Conservation (phyloP, 2,888 invertebrate species). For the Aphidoletes aphidimyza region DNA sequence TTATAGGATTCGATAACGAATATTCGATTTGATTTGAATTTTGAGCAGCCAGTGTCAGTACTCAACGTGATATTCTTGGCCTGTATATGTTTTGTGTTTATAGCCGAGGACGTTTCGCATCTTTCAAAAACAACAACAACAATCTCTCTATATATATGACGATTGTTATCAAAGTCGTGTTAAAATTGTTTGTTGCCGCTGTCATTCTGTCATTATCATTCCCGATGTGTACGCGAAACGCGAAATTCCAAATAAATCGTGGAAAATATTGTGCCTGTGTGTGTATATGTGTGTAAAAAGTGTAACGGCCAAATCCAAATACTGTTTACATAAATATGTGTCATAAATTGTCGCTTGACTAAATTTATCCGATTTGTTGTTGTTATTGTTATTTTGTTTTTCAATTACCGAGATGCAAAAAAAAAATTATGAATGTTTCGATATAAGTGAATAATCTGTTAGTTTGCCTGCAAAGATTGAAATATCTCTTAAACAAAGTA, state of each 20-base stretch:
- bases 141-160: too few species aligned
- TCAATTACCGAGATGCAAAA: not conserved
- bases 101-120: not conserved
- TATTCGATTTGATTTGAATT: not conserved
- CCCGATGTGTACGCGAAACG: not conserved
- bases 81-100: not conserved
- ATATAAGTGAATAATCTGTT: not conserved
- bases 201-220: not conserved
- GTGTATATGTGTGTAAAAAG: not conserved
- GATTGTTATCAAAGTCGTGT: constrained; percentile 45
- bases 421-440: not conserved
- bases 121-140: too few species aligned
- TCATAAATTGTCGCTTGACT: not conserved
- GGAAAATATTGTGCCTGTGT: not conserved
- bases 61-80: not conserved
- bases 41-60: not conserved
- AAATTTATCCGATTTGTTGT: not conserved
- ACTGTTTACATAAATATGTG: not conserved
- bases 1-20: too few species aligned
- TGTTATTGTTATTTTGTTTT: not conserved
- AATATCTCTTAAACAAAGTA: not conserved
- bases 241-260: not conserved
- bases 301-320: not conserved
- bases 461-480: not conserved
- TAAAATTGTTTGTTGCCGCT: constrained; percentile 23